phyloP scores from a whole-genome alignment of 1,140 invertebrate genomes.

The Idris sp. region DNA sequence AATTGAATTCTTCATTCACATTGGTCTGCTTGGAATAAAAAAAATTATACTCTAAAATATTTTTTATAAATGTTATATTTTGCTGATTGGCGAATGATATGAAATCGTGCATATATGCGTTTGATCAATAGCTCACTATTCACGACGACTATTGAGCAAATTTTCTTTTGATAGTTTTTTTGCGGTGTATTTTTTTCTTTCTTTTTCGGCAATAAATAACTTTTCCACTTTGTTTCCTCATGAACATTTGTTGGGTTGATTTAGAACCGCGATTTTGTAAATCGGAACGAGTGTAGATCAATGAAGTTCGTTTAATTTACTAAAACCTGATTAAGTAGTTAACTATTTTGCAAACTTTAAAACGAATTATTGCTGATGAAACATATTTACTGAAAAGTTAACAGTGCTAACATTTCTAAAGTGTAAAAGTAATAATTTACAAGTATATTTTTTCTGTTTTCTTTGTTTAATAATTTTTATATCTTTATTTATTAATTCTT shows the following conservation, averaged over 20 bases:
- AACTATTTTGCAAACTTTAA: slow-evolving; percentile 30
- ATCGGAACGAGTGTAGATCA: slow-evolving; percentile 20
- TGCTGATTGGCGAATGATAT: slow-evolving; percentile 5
- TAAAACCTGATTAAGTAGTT: slow-evolving; percentile 34
- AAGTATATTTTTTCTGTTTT: too few species aligned
- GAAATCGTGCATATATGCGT: too few species aligned
- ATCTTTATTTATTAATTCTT: too few species aligned
- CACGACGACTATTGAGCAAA: not conserved
- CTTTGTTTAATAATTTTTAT: too few species aligned
- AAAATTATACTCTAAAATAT: too few species aligned
- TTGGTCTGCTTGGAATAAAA: too few species aligned
- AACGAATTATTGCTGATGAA: slow-evolving; percentile 23
- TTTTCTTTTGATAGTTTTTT: not conserved
- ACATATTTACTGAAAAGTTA: not conserved
- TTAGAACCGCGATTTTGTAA: slow-evolving; percentile 25
- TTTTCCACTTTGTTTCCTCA: slow-evolving; percentile 21
- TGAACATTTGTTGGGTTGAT: slow-evolving; percentile 11
- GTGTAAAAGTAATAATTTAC: too few species aligned
- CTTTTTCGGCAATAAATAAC: slow-evolving; percentile 7
- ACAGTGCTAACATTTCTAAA: too few species aligned
- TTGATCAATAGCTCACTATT: too few species aligned
- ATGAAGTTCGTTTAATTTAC: slow-evolving; percentile 33
- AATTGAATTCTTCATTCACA: slow-evolving; percentile 45
- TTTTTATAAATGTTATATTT: slow-evolving; percentile 11
- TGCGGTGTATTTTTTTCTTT: slow-evolving; percentile 1